Conservation (phyloP, 2,797 vertebrate species). For the Cuniculus paca region DNA sequence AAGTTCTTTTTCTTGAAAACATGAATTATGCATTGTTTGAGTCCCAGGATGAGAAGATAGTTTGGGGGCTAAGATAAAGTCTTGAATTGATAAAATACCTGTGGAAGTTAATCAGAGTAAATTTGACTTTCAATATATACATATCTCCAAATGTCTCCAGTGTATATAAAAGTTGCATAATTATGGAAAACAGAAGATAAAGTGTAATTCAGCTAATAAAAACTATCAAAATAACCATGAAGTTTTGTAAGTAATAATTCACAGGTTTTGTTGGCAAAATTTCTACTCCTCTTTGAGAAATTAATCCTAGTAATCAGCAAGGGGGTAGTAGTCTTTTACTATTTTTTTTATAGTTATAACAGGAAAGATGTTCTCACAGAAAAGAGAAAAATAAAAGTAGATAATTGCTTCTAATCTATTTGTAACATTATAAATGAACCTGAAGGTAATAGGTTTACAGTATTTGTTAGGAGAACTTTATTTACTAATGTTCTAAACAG, state of each 20-base stretch:
- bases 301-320: not conserved
- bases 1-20: not conserved
- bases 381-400: not conserved
- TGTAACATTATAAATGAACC: not conserved
- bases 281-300: not conserved
- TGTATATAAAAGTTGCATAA: not conserved
- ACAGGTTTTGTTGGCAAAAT: not conserved
- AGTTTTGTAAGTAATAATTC: not conserved
- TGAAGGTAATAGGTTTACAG: not conserved
- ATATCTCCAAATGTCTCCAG: not conserved
- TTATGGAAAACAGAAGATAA: not conserved
- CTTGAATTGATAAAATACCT: not conserved
- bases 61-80: not conserved
- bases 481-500: not conserved
- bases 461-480: not conserved
- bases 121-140: not conserved
- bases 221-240: not conserved
- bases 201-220: not conserved
- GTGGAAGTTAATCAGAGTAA: not conserved
- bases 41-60: not conserved
- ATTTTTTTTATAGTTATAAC: not conserved
- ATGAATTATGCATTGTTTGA: not conserved
- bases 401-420: not conserved
- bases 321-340: too few relatives aligned
- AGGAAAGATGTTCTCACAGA: not conserved